These are phyloP conservation scores for Drosophila ananassae DNA, from an alignment of 1,140 invertebrate genomes.

Conservation along the genomic window DNA sequence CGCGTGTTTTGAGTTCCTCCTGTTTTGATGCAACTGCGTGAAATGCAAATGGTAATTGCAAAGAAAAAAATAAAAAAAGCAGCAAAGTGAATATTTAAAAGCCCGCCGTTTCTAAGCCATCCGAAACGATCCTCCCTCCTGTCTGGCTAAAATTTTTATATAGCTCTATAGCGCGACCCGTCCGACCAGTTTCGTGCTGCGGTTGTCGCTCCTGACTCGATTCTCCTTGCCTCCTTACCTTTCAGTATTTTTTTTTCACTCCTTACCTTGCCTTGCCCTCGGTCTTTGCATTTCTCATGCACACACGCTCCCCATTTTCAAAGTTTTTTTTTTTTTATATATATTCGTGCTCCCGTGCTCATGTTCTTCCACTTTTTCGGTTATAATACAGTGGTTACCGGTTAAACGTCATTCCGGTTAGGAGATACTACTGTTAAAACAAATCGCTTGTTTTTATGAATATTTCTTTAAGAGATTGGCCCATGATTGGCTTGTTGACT, in stretches of 20 bases:
- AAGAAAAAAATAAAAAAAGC: constrained; percentile 50
- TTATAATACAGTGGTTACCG: constrained; percentile 41
- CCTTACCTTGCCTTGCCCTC: constrained; percentile 28
- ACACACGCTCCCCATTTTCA: constrained; percentile 48
- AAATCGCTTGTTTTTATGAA: not conserved
- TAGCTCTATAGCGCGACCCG: constrained; percentile 60
- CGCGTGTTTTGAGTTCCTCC: constrained; percentile 19
- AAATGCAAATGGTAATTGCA: constrained; percentile 73
- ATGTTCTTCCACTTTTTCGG: constrained; percentile 68
- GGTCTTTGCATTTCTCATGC: constrained; percentile 70
- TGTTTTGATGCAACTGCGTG: constrained; percentile 42
- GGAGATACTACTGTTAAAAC: not conserved
- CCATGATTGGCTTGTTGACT: not conserved
- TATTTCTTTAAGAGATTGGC: not conserved
- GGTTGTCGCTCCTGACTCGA: constrained; percentile 56
- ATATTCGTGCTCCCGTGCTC: constrained; percentile 51
- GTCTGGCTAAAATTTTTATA: constrained; percentile 26
- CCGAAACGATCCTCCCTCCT: constrained; percentile 45
- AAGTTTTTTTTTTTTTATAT: constrained; percentile 33
- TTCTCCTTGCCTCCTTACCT: constrained; percentile 19
- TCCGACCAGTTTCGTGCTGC: constrained; percentile 65
- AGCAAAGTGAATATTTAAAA: constrained; percentile 54
- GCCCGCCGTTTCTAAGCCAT: constrained; percentile 19
- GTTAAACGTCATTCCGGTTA: constrained; percentile 1
- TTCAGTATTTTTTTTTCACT: not conserved